Evolutionary conservation across 2,888 invertebrate species (phyloP).

Genomic region (Pyralis farinalis): DNA sequence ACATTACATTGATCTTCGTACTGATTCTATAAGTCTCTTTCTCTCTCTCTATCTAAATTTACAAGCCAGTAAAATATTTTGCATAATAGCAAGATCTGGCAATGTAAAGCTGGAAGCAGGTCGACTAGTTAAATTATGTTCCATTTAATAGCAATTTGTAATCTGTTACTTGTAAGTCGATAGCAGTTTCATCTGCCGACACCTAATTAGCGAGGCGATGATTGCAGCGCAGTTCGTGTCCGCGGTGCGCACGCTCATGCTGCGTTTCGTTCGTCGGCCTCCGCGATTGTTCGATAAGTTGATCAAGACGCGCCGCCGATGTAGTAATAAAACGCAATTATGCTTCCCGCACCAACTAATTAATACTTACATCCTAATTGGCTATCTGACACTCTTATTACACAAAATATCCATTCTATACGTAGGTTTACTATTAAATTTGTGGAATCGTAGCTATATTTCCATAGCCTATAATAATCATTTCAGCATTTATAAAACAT

Average conservation of each 20-base stretch:
- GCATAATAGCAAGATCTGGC: no score
- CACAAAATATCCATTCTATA: background rate
- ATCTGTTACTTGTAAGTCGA: background rate
- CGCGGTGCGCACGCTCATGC: conserved; percentile 10
- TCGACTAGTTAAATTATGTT: no score
- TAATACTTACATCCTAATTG: conserved; percentile 37
- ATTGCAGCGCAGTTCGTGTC: conserved; percentile 21
- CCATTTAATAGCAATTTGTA: background rate
- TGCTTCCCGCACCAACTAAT: conserved; percentile 37
- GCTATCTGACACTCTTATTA: conserved; percentile 18
- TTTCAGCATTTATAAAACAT: conserved; percentile 20
- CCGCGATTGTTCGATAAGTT: conserved; percentile 38
- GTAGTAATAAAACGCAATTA: conserved; percentile 48
- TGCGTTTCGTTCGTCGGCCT: background rate
- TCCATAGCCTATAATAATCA: conserved; percentile 13
- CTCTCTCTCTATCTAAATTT: no score
- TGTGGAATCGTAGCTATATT: background rate
- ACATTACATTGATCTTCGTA: no score
- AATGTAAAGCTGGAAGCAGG: no score
- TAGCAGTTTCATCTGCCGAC: conserved; percentile 10
- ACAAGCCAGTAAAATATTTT: no score
- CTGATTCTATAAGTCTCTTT: no score
- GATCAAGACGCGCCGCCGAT: conserved; percentile 31
- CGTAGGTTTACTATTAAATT: background rate
- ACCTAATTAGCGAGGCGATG: conserved; percentile 30